Evolutionary conservation across 2,113 vertebrate genomes (phyloP), one percentile per base, ranked within the genome.

Genomic region (Dendrocopos noguchii): DNA sequence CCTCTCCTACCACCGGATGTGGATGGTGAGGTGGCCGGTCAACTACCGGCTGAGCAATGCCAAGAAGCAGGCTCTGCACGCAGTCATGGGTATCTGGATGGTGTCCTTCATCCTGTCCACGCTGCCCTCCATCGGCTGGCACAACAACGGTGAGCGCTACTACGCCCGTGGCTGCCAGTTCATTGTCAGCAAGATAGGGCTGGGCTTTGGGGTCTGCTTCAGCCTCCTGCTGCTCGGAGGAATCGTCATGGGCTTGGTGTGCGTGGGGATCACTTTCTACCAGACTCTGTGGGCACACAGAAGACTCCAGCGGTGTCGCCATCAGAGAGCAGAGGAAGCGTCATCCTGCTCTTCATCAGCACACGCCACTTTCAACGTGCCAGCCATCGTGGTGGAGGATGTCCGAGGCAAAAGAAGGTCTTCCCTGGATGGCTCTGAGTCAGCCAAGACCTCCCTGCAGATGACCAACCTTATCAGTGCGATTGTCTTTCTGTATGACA

Each of bases 1-100:
- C 5, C 97, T 98, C 12, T 98, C 98, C 92, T 98, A 98, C 93
- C 98, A 98, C 50, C 97, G 98, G 3, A 98, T 98, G 98, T 98
- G 98, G 98, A 98, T 98, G 98, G 98, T 98, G 74, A 97, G 98
- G 1, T 98, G 98, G 98, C 98, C 98, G 0, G 98, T 98, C 88
- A 98, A 98, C 94, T 98, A 98, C 84, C 97, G 98, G 34, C 97
- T 98, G 65, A 98, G 98, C 95, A 98, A 98, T 0, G 98, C 98
- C 92, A 98, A 98, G 96, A 98, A 98, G 97, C 98, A 98, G 95
- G 98, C 98, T 4, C 94, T 98, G 88, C 98, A 98, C 0, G 98
- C 98, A 0, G 98, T 98, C 87, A 96, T 98, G 97, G 98, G 98
- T 28, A 98, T 98, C 91, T 98, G 98, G 98, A 98, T 98, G 96